Conservation (phyloP, 2,797 vertebrate genomes). For the Buphagus erythrorhynchus region DNA sequence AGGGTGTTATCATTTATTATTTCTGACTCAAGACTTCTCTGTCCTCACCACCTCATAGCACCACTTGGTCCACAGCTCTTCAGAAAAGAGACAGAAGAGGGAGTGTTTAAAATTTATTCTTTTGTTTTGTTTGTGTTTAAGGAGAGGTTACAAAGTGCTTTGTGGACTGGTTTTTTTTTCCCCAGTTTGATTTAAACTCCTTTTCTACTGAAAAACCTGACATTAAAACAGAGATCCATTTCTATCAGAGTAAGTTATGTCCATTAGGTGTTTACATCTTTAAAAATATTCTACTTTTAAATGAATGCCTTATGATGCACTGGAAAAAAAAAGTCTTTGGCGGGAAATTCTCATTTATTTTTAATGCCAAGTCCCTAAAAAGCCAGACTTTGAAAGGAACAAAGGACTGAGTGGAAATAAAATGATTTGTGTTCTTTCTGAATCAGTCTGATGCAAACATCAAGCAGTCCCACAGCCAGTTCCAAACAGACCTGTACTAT, state of each 20-base stretch:
- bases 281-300: background rate
- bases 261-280: background rate
- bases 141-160: background rate
- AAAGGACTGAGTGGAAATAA: background rate
- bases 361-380: conserved; percentile 14
- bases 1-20: background rate
- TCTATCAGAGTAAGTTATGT: background rate
- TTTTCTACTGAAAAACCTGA: background rate
- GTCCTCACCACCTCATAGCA: background rate
- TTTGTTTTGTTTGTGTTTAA: background rate
- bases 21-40: background rate
- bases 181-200: background rate
- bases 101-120: background rate
- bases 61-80: background rate
- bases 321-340: background rate
- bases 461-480: background rate
- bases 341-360: conserved; percentile 6
- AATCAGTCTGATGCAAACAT: background rate
- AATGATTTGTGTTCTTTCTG: background rate
- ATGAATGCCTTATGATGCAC: background rate
- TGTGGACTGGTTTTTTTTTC: background rate
- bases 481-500: background rate
- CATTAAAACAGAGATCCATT: background rate
- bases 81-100: background rate
- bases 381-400: conserved; percentile 7